Evolutionary conservation across 2,888 invertebrate species (phyloP).

Genomic region (Pseudanteris insignis): DNA sequence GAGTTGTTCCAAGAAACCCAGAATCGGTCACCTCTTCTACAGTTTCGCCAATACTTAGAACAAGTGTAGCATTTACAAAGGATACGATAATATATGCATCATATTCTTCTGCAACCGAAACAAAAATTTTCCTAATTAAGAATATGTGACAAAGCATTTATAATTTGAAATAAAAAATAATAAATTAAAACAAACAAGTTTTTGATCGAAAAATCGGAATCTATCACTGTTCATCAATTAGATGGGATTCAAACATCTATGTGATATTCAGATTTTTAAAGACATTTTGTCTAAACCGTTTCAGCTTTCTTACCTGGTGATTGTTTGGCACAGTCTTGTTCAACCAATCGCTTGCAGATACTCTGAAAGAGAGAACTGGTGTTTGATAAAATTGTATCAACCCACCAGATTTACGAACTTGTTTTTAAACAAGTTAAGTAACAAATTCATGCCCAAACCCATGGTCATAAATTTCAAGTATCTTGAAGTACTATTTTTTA

Average conservation of each 20-base stretch:
- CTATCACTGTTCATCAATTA: too few species aligned
- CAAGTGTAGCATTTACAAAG: conserved; percentile 97
- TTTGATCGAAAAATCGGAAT: too few species aligned
- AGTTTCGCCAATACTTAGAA: conserved; percentile 98
- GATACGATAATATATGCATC: conserved; percentile 99
- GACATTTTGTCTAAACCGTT: conserved; percentile 23
- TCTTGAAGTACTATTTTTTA: too few species aligned
- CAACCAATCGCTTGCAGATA: conserved; percentile 65
- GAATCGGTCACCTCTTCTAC: conserved; percentile 99
- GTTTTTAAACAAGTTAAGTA: conserved; percentile 22
- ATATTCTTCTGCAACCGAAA: conserved; percentile 90
- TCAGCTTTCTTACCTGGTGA: conserved; percentile 59
- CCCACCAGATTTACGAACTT: conserved; percentile 71
- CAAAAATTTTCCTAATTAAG: conserved; percentile 54
- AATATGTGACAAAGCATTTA: neutral
- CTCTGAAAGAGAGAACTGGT: conserved; percentile 92
- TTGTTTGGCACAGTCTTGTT: conserved; percentile 59
- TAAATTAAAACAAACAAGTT: too few species aligned
- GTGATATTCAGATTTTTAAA: neutral
- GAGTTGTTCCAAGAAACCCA: conserved; percentile 97
- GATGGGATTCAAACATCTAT: too few species aligned
- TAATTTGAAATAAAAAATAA: neutral
- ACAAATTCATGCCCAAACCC: conserved; percentile 4
- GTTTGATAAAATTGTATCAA: conserved; percentile 78
- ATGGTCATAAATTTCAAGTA: too few species aligned